Evolutionary conservation across 2,888 invertebrate species (phyloP), one percentile per base, ranked within the genome.

Genomic region (Synergus laeviventris): DNA sequence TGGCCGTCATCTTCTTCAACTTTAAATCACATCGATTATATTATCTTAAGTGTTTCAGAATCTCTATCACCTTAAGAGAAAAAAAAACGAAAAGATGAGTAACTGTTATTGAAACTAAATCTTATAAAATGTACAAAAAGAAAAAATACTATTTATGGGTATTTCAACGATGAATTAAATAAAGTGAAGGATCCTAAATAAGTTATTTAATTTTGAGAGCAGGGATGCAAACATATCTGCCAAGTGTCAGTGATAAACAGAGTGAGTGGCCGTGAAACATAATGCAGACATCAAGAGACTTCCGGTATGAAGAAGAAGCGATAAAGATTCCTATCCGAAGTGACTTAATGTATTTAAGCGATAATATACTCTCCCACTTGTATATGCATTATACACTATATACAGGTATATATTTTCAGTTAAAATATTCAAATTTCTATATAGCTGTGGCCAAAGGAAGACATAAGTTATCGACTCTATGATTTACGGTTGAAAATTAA

Each of bases 291-390:
- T 66, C 45, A 45, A 12, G 31, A 31, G 66, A 24, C 66, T 70
- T 70, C 66, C 66, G 66, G 66, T 70, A 31, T 70, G 31, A 42
- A 70, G 45, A 49, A 70, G 66, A 42, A 21, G 18, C 14, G 49
- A 70, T 70, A 24, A 70, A 70, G 45, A 66, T 66, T 45, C 42
- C 66, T 66, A 45, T 66, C 45, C 42, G 21, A 24, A 12, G 42
- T 45, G 45, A 42, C 64, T 66, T 24, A 66, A 66, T 66, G 64
- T 24, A 66, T 66, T 11, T 42, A 42, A 12, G 64, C 21, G 21
- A 21, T 66, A 24, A 42, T 66, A 39, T 24, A 66, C 45, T 42
- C 21, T 24, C 14, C 45, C 45, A 42, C 18, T 12, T 31, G 31
- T 64, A 38, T 5, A 64, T 64, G 21, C 39, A 42, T 18, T 21